Base-by-base conservation (phyloP, 2,113 vertebrate genomes). In the Notechis scutatus region DNA sequence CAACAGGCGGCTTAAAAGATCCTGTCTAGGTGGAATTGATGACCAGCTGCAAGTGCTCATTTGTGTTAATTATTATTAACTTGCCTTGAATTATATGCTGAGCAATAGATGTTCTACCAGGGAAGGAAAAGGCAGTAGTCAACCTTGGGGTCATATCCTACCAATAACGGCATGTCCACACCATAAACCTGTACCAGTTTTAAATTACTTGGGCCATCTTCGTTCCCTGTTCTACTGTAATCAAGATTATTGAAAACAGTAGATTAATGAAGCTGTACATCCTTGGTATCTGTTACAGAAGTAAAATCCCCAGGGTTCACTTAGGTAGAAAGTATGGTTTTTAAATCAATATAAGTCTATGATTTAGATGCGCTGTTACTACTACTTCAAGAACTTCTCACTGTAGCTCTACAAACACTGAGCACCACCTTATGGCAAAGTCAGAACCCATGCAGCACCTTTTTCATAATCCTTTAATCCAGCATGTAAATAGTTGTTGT, bases 391-490 rank as follows among this genome's bases (percentile, higher is more conserved):
- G 7, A 21, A 5, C 90, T 81, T 90, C 50, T 2, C n/a, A 59
- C 23, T 59, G 23, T 59, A 47, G 92, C 95, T 94, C 74, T 1
- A 89, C 93, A 5, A 93, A 95, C 95, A 95, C 91, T 92, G 90
- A 96, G 93, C 92, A 95, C 96, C 96, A 96, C 95, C 96, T 97
- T 86, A 95, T 92, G 96, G 95, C 92, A 89, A 94, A 94, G 94
- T 87, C 92, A 93, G 87, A 10, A 54, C 92, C 34, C 20, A 55
- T 87, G 90, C 23, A 26, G 64, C 56, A 12, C 54, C 69, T 15
- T 64, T 57, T 5, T 55, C 21, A 3, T 24, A 6, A 0, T 0
- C 29, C 74, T 52, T 26, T 29, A 0, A 54, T 2, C 90, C 1
- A 9, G 54, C 57, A 1, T 5, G 20, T 39, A 89, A 89, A 0